Evolutionary conservation across 2,797 vertebrate species (phyloP), one percentile per base, ranked within the genome.

Genomic region (Bovichtus variegatus): DNA sequence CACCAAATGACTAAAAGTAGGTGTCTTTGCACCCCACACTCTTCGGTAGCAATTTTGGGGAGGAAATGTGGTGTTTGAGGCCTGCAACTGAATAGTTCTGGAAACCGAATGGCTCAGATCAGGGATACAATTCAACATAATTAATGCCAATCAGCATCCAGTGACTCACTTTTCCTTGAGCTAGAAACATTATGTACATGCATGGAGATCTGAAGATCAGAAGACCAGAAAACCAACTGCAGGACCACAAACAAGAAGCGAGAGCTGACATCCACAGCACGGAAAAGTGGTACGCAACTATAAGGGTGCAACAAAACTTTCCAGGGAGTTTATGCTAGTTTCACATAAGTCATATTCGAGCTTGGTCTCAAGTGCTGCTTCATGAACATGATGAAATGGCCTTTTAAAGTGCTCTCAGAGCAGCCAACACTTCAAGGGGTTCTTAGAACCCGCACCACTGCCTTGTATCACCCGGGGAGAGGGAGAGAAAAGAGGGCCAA

Each of bases 361-460:
- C 84, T 86, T 69, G 86, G 88, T 93, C 91, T 91, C 90, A 86
- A 92, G 88, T 86, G 86, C 81, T 86, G 86, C 88, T 90, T 87
- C 89, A 92, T 87, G 89, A 92, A 93, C 89, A 93, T 93, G 91
- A 94, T 94, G 90, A 91, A 92, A 93, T 93, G 91, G 91, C 89
- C 91, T 93, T 95, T 95, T 93, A 93, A 95, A 94, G 88, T 92
- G 77, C 91, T 93, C 93, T 92, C 94, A 75, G 91, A 93, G 91
- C 92, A 91, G 86, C 83, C 82, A 90, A 86, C 91, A 94, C 94
- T 94, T 95, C 94, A 96, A 96, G 94, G 92, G 92, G 87, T 92
- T 83, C 89, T 95, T 83, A 93, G 93, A 96, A 95, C 94, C 94
- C 90, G 82, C 76, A 92, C 88, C 85, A 88, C 85, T 87, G 92